Evolutionary conservation across 2,888 invertebrate species (phyloP).

Genomic region (Caenorhabditis panamensis): DNA sequence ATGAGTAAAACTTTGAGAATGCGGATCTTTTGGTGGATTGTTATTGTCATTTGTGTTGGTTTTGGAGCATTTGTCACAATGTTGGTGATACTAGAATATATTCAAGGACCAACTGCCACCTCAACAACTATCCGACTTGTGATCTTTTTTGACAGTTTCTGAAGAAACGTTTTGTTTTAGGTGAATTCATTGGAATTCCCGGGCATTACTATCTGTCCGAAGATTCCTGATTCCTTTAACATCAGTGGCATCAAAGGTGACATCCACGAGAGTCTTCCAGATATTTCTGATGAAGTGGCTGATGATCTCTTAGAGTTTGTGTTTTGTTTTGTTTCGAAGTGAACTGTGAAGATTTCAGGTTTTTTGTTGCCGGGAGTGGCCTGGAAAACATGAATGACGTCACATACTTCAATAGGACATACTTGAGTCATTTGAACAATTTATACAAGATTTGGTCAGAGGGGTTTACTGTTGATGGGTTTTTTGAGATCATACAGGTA

Average conservation of each 20-base stretch:
- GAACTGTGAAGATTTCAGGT: slow-evolving; percentile 54
- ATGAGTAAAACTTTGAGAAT: slow-evolving; percentile 70
- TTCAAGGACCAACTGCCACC: slow-evolving; percentile 78
- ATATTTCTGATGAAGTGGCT: slow-evolving; percentile 61
- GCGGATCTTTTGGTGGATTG: slow-evolving; percentile 78
- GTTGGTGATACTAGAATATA: slow-evolving; percentile 75
- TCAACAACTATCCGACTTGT: slow-evolving; percentile 78
- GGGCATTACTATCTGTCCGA: slow-evolving; percentile 78
- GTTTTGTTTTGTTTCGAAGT: neutral
- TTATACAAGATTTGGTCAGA: slow-evolving; percentile 75
- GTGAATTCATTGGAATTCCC: slow-evolving; percentile 75
- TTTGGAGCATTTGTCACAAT: slow-evolving; percentile 73
- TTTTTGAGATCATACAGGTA: slow-evolving; percentile 75
- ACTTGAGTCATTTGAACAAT: slow-evolving; percentile 70
- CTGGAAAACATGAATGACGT: slow-evolving; percentile 78
- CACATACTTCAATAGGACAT: slow-evolving; percentile 71
- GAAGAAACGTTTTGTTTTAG: slow-evolving; percentile 47
- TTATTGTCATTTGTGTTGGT: slow-evolving; percentile 73
- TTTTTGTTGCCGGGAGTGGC: slow-evolving; percentile 76
- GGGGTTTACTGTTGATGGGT: slow-evolving; percentile 69
- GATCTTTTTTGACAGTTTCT: neutral
- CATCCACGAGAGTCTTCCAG: slow-evolving; percentile 68
- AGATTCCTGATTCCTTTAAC: slow-evolving; percentile 77
- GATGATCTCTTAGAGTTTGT: slow-evolving; percentile 70
- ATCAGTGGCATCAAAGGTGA: slow-evolving; percentile 66